A percentile compares a stretch with the other conserved stretches of the same genome.
These are phyloP conservation scores for Antechinus stuartii DNA, from an alignment of 2,113 vertebrate species.

Conservation along the genomic window DNA sequence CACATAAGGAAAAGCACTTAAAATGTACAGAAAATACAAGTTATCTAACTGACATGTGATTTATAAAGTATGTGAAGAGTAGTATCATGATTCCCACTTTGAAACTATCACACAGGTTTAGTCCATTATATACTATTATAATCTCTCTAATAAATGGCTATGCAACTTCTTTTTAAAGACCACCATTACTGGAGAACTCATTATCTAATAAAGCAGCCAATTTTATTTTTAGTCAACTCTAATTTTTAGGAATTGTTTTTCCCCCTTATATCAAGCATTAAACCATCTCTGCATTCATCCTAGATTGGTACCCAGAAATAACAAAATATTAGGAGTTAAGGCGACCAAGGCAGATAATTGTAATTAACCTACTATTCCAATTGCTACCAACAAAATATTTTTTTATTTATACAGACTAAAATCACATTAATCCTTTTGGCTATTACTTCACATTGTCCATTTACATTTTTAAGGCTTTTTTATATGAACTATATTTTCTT, in stretches of 20 bases:
- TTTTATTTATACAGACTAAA: not conserved
- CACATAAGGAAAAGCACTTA: not conserved
- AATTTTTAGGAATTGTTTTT: not conserved
- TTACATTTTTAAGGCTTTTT: not conserved
- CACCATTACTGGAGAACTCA: not conserved
- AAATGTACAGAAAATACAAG: no score
- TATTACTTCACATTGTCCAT: not conserved
- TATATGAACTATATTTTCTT: not conserved
- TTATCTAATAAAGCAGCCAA: not conserved
- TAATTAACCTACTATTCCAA: not conserved
- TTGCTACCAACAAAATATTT: not conserved
- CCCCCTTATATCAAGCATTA: not conserved
- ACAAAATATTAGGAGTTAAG: not conserved
- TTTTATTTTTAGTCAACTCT: not conserved
- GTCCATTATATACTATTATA: no score
- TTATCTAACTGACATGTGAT: no score
- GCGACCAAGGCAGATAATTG: not conserved
- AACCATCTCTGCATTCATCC: not conserved
- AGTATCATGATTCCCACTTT: no score
- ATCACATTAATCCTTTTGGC: not conserved
- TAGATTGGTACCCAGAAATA: not conserved
- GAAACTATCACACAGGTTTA: no score
- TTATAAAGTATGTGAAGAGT: no score
- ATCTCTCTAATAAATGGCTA: no score
- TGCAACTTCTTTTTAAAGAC: no score